These are phyloP conservation scores for Microtus ochrogaster DNA, from an alignment of 2,113 vertebrate genomes.

Conservation along the genomic window DNA sequence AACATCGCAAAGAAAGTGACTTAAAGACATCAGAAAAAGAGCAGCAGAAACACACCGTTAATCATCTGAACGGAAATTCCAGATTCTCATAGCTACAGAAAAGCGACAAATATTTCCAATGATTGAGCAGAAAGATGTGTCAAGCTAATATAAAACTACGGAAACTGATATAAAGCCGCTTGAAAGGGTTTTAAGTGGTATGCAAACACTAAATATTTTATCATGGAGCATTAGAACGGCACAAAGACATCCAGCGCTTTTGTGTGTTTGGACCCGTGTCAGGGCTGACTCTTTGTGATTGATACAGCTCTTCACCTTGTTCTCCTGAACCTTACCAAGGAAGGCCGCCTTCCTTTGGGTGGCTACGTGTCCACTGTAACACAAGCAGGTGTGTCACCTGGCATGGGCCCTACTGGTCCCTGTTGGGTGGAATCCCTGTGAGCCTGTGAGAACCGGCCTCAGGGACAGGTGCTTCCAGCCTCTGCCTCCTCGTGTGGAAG, in stretches of 20 bases:
- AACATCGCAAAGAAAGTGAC: slow-evolving; percentile 40
- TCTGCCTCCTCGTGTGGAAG: not conserved
- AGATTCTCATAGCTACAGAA: not conserved
- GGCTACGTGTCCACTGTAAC: not conserved
- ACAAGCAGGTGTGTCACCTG: fast-evolving
- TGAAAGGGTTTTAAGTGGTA: slow-evolving; percentile 17
- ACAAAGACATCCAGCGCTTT: not conserved
- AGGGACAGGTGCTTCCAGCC: fast-evolving
- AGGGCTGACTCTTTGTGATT: not conserved
- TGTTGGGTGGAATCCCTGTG: not conserved
- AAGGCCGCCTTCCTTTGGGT: not conserved
- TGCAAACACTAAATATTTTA: slow-evolving; percentile 21
- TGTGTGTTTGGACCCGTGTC: not conserved
- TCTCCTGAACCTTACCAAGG: not conserved
- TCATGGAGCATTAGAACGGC: not conserved
- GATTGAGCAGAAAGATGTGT: slow-evolving; percentile 39
- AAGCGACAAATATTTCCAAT: slow-evolving; percentile 47
- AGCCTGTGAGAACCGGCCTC: not conserved
- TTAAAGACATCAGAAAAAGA: slow-evolving; percentile 55
- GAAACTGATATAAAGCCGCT: slow-evolving; percentile 32
- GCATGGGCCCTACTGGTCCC: fast-evolving
- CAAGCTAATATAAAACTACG: slow-evolving; percentile 14
- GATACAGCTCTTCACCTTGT: not conserved
- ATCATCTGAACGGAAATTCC: slow-evolving; percentile 50
- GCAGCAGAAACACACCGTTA: slow-evolving; percentile 38